These are phyloP conservation scores for Zaprionus bogoriensis DNA, from an alignment of 2,888 invertebrate genomes.

Conservation along the genomic window DNA sequence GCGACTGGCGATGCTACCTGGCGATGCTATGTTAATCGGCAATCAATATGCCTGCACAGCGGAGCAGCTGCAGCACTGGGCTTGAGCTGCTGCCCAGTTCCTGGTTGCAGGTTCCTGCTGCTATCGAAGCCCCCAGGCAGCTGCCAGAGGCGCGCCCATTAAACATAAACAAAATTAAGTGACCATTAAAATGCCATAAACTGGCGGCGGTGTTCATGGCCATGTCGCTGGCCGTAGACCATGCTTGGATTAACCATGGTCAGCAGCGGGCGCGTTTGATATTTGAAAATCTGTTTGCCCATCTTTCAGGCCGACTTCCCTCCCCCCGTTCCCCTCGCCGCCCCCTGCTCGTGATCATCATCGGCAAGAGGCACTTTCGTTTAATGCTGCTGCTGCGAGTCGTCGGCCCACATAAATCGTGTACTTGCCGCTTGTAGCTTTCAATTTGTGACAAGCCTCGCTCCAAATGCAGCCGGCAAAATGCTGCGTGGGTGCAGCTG, in stretches of 20 bases:
- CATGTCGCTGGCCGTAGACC: constrained; percentile 65
- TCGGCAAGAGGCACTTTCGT: constrained; percentile 50
- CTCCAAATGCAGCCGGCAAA: constrained; percentile 51
- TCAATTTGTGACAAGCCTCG: constrained; percentile 73
- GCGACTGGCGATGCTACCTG: constrained; percentile 39
- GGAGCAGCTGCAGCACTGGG: no score
- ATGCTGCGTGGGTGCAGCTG: constrained; percentile 61
- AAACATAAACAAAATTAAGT: constrained; percentile 83
- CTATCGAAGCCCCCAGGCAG: constrained; percentile 34
- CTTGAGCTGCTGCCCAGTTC: no score
- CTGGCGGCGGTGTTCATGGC: constrained; percentile 79
- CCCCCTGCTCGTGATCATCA: no score
- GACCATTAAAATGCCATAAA: constrained; percentile 84
- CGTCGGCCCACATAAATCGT: constrained; percentile 75
- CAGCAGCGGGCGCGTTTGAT: constrained; percentile 15
- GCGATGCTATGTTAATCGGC: constrained; percentile 61
- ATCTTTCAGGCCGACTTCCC: not conserved
- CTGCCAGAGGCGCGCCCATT: constrained; percentile 79
- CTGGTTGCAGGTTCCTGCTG: constrained; percentile 2
- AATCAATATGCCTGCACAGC: constrained; percentile 58
- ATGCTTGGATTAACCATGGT: constrained; percentile 48
- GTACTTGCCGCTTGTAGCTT: constrained; percentile 78
- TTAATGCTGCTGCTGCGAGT: constrained; percentile 53
- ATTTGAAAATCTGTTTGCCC: constrained; percentile 48
- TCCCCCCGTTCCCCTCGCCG: not conserved